A percentile compares a stretch with the other conserved stretches of the same genome.
These are phyloP conservation scores for Julus scanicus DNA, from an alignment of 2,888 invertebrate genomes.

Conservation along the genomic window DNA sequence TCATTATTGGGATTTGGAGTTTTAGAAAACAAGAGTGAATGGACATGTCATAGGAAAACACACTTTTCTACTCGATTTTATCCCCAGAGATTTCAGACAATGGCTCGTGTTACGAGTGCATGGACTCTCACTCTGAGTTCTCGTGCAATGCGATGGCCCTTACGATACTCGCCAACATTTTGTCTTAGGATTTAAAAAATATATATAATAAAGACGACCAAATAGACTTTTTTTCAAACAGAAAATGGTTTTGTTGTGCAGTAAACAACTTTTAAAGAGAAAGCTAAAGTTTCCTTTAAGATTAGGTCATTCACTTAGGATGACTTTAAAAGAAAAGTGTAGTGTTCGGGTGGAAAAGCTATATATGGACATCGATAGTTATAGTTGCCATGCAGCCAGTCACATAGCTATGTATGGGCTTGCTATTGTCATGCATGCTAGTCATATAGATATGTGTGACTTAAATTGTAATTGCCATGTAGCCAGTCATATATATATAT, in stretches of 20 bases:
- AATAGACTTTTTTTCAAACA: not conserved
- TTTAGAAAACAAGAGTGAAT: constrained; percentile 26
- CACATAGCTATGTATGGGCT: no score
- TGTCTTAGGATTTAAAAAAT: not conserved
- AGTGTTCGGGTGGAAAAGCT: no score
- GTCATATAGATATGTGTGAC: no score
- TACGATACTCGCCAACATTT: not conserved
- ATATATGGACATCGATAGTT: no score
- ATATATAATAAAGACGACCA: not conserved
- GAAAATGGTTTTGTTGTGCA: not conserved
- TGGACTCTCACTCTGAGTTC: not conserved
- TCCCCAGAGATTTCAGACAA: constrained; percentile 1
- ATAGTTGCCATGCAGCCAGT: no score
- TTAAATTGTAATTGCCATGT: no score
- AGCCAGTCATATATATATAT: no score
- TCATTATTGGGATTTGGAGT: not conserved
- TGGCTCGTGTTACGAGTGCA: not conserved
- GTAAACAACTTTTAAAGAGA: not conserved
- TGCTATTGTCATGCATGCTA: no score
- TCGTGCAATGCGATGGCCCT: not conserved
- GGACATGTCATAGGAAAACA: constrained; percentile 25
- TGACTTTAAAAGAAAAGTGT: no score
- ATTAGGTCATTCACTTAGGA: no score
- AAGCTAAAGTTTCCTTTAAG: no score
- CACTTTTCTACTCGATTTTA: constrained; percentile 33